Base-by-base conservation (phyloP, 1,140 invertebrate genomes). In the Riptortus pedestris region DNA sequence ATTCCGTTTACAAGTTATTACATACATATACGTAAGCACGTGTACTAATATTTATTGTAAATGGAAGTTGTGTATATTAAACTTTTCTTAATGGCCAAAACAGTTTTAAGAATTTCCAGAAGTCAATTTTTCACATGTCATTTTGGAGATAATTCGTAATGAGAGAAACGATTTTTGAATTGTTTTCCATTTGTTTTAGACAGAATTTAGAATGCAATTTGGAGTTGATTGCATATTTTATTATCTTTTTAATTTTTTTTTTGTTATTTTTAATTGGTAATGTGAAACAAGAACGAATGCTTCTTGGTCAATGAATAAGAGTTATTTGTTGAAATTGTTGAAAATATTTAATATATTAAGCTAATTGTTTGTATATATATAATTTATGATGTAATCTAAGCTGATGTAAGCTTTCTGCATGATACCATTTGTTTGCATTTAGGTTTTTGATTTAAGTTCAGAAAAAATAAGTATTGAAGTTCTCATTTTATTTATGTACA, bases 1-100 rank as follows among this genome's bases (percentile, higher is more conserved):
- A 55, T 55, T 26, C 24, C 24, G 20, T 52, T 52, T 55, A 26
- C 16, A 55, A 55, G 45, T 55, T 26, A 24, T 22, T 55, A 24
- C 51, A 22, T 24, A 26, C 45, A 18, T 2, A 14, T 24, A 3
- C 4, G 51, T 26, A 24, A 7, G 31, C 31, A n/a, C 31, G 5
- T 38, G 5, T 14, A 38, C 31, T 14, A 38, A 7, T 38, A 7
- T 7, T 38, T 38, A 7, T 38, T 38, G 14, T 38, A 14, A 7
- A 7, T 38, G 31, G 5, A 14, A 38, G 14, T 7, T 38, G 31
- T 38, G 31, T n/a, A n/a, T n/a, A 38, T 38, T 38, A 38, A 38
- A 38, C 14, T 38, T 38, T 38, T 14, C 14, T 14, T 38, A 5
- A 5, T 38, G 14, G 5, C 14, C 14, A 38, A 38, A 38, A 38